A percentile compares a stretch with the other conserved stretches of the same genome.
Evolutionary conservation across 2,113 vertebrate genomes (phyloP).

Genomic region (Pomatorhinus ruficollis): DNA sequence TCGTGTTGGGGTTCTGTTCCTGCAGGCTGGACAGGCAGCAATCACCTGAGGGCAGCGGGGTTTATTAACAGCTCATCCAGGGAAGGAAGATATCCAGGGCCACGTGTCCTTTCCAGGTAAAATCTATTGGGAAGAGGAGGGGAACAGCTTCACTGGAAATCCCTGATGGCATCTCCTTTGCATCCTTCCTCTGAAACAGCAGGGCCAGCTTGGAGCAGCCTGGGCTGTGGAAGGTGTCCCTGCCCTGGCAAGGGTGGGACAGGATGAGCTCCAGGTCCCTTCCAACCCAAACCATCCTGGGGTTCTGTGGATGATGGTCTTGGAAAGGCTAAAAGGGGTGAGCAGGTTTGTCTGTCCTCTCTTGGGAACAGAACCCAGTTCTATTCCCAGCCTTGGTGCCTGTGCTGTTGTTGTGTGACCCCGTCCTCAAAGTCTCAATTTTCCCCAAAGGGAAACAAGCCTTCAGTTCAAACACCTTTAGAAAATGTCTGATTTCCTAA

Average conservation of each 20-base stretch:
- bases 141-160: neutral
- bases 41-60: neutral
- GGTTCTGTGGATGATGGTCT: neutral
- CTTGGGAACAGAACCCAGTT: neutral
- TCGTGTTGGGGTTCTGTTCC: neutral
- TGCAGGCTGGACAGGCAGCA: neutral
- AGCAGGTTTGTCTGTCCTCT: neutral
- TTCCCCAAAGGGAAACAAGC: neutral
- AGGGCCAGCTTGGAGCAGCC: neutral
- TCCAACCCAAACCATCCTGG: neutral
- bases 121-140: neutral
- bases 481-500: neutral
- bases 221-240: neutral
- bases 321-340: rapidly evolving
- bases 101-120: neutral
- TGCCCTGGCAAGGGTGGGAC: neutral
- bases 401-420: neutral
- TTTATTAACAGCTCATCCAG: neutral
- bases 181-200: neutral
- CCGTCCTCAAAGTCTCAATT: neutral
- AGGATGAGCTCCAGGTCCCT: neutral
- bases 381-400: rapidly evolving
- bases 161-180: neutral
- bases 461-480: neutral
- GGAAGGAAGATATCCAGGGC: neutral